phyloP scores from a whole-genome alignment of 2,113 vertebrate species.

The Siniperca chuatsi region DNA sequence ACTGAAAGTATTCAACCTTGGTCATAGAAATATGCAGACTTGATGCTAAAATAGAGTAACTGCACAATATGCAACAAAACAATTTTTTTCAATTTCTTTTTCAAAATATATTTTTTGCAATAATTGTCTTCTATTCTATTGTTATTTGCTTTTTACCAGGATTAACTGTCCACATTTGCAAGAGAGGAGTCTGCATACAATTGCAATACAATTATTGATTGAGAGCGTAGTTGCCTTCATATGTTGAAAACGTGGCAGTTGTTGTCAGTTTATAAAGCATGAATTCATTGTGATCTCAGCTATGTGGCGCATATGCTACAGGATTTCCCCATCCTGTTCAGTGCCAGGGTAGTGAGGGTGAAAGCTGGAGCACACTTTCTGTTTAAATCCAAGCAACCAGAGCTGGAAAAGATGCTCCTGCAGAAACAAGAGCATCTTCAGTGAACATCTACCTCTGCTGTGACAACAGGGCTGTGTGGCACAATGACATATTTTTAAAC shows the following conservation, averaged over 20 bases:
- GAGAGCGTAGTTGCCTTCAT: not conserved
- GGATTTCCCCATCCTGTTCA: constrained; percentile 66
- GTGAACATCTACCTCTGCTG: not conserved
- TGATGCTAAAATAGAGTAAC: not conserved
- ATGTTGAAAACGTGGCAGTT: constrained; percentile 23
- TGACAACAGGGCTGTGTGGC: constrained; percentile 36
- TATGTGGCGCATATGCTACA: constrained; percentile 64
- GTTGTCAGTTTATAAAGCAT: constrained; percentile 57
- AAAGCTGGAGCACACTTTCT: constrained; percentile 52
- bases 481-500: constrained; percentile 48
- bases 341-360: constrained; percentile 49
- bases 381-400: constrained; percentile 51
- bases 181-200: not conserved
- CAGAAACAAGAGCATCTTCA: constrained; percentile 35
- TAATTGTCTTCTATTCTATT: not conserved
- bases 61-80: not conserved
- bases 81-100: not conserved
- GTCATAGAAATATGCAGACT: not conserved
- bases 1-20: not conserved
- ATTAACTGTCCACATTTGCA: not conserved
- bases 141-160: constrained; percentile 5
- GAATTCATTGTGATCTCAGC: constrained; percentile 66
- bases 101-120: not conserved
- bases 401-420: constrained; percentile 46
- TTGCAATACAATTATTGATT: constrained; percentile 3